phyloP scores from a whole-genome alignment of 1,140 invertebrate genomes.

The Drosophila truncata region DNA sequence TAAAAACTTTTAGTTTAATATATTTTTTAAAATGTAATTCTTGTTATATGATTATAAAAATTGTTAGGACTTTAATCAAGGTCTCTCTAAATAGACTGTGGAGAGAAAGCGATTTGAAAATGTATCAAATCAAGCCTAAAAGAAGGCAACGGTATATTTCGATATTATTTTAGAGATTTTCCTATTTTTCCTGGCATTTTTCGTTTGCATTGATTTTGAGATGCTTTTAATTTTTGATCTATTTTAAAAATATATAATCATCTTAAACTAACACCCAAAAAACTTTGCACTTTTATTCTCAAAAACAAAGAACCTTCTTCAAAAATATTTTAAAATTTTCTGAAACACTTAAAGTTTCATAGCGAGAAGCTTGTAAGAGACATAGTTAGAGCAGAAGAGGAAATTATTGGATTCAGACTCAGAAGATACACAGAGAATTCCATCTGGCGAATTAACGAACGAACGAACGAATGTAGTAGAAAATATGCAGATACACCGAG shows the following conservation, averaged over 20 bases:
- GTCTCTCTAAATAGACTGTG: too few species aligned
- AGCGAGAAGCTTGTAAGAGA: constrained; percentile 12
- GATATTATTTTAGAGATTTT: too few species aligned
- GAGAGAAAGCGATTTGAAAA: too few species aligned
- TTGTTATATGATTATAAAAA: too few species aligned
- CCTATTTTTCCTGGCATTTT: too few species aligned
- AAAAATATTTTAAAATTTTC: constrained; percentile 8
- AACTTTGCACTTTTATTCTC: constrained; percentile 6
- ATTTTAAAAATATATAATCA: rapidly evolving
- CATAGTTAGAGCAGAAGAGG: constrained; percentile 30
- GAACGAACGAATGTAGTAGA: constrained; percentile 20
- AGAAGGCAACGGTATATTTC: too few species aligned
- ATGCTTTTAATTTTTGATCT: too few species aligned
- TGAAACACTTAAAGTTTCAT: constrained; percentile 8
- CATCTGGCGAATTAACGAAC: constrained; percentile 18
- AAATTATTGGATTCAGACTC: constrained; percentile 19
- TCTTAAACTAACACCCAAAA: neutral
- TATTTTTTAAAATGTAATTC: too few species aligned
- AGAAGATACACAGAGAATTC: constrained; percentile 26
- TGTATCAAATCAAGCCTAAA: too few species aligned
- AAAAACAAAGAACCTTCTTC: neutral
- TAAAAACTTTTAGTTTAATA: too few species aligned
- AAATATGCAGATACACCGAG: constrained; percentile 37
- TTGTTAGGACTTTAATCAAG: too few species aligned
- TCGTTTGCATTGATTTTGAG: too few species aligned